These are phyloP conservation scores for Scaptomyza caliginosa DNA, from an alignment of 2,888 invertebrate species.

Conservation along the genomic window DNA sequence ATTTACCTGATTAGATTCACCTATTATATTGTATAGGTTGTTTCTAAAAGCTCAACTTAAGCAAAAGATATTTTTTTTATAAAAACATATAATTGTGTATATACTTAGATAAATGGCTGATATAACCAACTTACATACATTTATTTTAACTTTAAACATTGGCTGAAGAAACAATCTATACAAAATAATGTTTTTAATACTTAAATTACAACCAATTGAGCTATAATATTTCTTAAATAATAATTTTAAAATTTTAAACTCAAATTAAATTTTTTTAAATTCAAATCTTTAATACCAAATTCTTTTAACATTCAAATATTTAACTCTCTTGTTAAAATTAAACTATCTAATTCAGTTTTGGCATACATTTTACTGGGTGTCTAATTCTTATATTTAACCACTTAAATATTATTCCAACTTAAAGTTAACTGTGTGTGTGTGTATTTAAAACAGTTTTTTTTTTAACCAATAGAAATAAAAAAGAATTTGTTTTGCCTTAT, in stretches of 20 bases:
- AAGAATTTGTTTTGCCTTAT: slow-evolving; percentile 39
- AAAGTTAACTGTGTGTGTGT: slow-evolving; percentile 63
- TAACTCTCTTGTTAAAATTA: slow-evolving; percentile 40
- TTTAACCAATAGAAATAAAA: slow-evolving; percentile 21
- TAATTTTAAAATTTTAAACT: slow-evolving; percentile 9
- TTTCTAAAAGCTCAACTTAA: background rate
- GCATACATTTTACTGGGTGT: slow-evolving; percentile 62
- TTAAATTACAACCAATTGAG: slow-evolving; percentile 25
- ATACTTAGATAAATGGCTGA: too few relatives aligned
- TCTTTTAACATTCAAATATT: slow-evolving; percentile 25
- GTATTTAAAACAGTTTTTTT: slow-evolving; percentile 32
- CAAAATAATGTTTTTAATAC: slow-evolving; percentile 2
- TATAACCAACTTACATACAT: too few relatives aligned
- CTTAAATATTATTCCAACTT: slow-evolving; percentile 41
- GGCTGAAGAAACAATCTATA: slow-evolving; percentile 33
- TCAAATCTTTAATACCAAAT: slow-evolving; percentile 16
- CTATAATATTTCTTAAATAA: slow-evolving; percentile 4
- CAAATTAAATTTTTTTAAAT: slow-evolving; percentile 18
- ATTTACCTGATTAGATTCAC: slow-evolving; percentile 5
- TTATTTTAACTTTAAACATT: background rate
- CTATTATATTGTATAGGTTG: slow-evolving; percentile 13
- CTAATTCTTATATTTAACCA: slow-evolving; percentile 49
- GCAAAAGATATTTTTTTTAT: too few relatives aligned
- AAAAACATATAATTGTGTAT: too few relatives aligned
- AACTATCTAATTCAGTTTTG: slow-evolving; percentile 47